Evolutionary conservation across 2,888 invertebrate species (phyloP).

Genomic region (Imbricaverruca yamaguchii): DNA sequence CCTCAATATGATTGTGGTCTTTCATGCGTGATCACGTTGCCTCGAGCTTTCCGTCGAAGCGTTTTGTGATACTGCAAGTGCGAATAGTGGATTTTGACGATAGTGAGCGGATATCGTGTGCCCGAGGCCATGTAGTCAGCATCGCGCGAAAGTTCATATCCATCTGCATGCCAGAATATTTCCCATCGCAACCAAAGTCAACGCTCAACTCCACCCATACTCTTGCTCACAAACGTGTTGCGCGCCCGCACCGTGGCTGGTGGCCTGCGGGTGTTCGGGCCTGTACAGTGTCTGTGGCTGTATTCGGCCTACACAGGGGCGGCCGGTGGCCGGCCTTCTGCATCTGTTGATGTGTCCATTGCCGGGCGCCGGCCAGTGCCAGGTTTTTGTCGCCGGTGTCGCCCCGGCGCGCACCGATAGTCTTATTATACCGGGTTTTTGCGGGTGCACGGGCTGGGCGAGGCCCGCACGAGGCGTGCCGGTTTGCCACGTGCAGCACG

Average conservation of each 20-base stretch:
- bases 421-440: not conserved
- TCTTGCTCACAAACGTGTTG: not conserved
- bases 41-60: not conserved
- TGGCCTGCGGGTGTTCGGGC: not conserved
- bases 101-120: not conserved
- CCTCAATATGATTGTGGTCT: not conserved
- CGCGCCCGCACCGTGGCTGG: not conserved
- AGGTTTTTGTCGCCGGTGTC: not conserved
- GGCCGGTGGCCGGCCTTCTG: not conserved
- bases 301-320: not conserved
- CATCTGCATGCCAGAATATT: not conserved
- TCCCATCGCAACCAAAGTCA: not conserved
- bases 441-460: not conserved
- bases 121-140: not conserved
- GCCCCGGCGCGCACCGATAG: not conserved
- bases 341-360: too few relatives aligned
- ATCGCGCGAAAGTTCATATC: not conserved
- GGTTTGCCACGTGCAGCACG: not conserved
- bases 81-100: not conserved
- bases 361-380: too few relatives aligned
- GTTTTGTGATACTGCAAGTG: not conserved
- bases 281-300: too few relatives aligned
- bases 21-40: slow-evolving; percentile 3
- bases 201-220: not conserved
- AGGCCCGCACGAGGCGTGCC: not conserved